Conservation (phyloP, 2,113 vertebrate species). For the Oostethus manadensis region DNA sequence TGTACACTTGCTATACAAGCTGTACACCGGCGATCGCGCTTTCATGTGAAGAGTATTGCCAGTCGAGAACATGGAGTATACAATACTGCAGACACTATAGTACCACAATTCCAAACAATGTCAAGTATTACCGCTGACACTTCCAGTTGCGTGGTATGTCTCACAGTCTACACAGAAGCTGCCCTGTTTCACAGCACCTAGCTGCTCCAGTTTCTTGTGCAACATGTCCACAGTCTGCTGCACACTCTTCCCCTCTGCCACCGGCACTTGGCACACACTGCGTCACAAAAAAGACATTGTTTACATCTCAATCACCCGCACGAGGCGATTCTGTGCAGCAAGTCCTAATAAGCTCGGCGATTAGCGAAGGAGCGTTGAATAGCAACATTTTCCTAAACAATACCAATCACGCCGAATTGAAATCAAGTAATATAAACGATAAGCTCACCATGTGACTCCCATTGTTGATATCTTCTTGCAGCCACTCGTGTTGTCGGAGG, state of each 20-base stretch:
- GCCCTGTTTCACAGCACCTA: slow-evolving; percentile 92
- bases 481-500: not conserved
- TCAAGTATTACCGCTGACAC: slow-evolving; percentile 71
- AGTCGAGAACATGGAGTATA: not conserved
- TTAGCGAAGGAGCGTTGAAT: not conserved
- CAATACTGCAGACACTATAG: slow-evolving; percentile 23
- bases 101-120: not conserved
- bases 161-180: slow-evolving; percentile 95
- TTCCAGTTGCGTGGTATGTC: slow-evolving; percentile 87
- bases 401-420: not conserved
- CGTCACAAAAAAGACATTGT: slow-evolving; percentile 2
- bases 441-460: slow-evolving; percentile 73
- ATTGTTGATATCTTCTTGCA: slow-evolving; percentile 39
- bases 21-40: too few relatives aligned
- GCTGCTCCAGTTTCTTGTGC: slow-evolving; percentile 85
- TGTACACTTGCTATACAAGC: too few relatives aligned
- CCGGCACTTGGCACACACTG: slow-evolving; percentile 91
- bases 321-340: not conserved
- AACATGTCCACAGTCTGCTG: slow-evolving; percentile 93
- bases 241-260: slow-evolving; percentile 91
- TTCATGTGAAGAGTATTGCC: too few relatives aligned
- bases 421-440: not conserved
- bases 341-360: not conserved
- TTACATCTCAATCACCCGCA: not conserved
- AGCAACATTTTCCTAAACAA: not conserved